phyloP scores from a whole-genome alignment of 2,888 invertebrate genomes.

The Chloroclystis v-ata region DNA sequence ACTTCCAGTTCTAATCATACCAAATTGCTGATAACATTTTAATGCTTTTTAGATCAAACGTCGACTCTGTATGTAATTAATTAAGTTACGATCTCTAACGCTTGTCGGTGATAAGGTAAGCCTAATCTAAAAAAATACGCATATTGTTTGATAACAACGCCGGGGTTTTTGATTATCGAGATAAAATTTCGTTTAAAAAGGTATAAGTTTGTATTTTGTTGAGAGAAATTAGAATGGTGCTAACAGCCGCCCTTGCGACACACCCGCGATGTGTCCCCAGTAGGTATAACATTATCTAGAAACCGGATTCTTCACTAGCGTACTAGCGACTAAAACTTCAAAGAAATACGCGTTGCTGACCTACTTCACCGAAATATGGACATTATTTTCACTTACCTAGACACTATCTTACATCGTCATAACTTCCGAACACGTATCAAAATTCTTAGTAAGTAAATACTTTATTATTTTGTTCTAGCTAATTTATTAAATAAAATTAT shows the following conservation, averaged over 20 bases:
- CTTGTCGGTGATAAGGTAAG: background rate
- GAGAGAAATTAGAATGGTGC: too few relatives aligned
- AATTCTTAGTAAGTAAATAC: slow-evolving; percentile 48
- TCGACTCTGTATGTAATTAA: background rate
- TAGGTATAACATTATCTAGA: background rate
- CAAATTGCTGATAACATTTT: background rate
- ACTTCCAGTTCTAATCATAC: too few relatives aligned
- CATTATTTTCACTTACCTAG: slow-evolving; percentile 37
- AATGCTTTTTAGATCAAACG: slow-evolving; percentile 5
- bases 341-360: slow-evolving; percentile 9
- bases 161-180: too few relatives aligned
- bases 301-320: background rate
- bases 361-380: slow-evolving; percentile 36
- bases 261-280: too few relatives aligned
- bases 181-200: too few relatives aligned
- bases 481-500: slow-evolving; percentile 38
- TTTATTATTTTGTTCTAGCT: slow-evolving; percentile 53
- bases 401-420: slow-evolving; percentile 36
- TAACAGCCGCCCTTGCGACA: background rate
- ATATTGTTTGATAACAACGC: background rate
- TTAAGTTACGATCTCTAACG: background rate
- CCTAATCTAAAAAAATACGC: background rate
- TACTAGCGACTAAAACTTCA: background rate
- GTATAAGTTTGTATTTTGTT: too few relatives aligned
- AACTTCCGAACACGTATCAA: slow-evolving; percentile 56